Conservation (phyloP, 2,113 vertebrate genomes). For the Rattus rattus region DNA sequence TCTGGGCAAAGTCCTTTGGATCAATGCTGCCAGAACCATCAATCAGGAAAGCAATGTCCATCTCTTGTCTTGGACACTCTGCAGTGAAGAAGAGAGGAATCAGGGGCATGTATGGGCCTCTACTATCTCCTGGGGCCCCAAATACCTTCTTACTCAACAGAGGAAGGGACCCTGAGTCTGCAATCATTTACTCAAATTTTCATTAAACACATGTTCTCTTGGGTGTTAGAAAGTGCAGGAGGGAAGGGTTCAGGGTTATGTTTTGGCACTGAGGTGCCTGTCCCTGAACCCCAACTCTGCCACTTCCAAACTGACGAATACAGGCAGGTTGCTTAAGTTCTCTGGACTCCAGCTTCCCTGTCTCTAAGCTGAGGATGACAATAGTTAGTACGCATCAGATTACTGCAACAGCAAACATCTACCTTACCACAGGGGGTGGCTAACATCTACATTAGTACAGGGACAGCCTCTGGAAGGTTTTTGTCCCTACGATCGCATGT, state of each 20-base stretch:
- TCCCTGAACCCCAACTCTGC: background rate
- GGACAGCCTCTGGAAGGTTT: background rate
- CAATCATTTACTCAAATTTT: background rate
- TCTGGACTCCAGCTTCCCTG: background rate
- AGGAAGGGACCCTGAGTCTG: background rate
- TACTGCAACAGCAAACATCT: background rate
- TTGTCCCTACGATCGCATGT: rapidly evolving
- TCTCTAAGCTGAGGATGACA: background rate
- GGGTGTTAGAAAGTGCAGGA: background rate
- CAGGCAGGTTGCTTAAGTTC: background rate
- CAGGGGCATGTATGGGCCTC: rapidly evolving
- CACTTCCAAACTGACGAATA: background rate
- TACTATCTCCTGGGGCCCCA: background rate
- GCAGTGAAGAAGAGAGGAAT: background rate
- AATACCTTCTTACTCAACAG: background rate
- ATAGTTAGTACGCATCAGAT: background rate
- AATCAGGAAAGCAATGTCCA: constrained; percentile 81
- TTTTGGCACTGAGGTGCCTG: background rate
- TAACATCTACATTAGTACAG: background rate
- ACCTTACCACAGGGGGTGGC: background rate
- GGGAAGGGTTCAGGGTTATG: background rate
- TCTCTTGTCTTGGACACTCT: constrained; percentile 72
- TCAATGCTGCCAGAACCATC: constrained; percentile 80
- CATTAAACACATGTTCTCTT: background rate
- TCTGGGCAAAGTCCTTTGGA: constrained; percentile 56